Evolutionary conservation across 2,888 invertebrate genomes (phyloP).

Genomic region (Onthophagus sagittarius): DNA sequence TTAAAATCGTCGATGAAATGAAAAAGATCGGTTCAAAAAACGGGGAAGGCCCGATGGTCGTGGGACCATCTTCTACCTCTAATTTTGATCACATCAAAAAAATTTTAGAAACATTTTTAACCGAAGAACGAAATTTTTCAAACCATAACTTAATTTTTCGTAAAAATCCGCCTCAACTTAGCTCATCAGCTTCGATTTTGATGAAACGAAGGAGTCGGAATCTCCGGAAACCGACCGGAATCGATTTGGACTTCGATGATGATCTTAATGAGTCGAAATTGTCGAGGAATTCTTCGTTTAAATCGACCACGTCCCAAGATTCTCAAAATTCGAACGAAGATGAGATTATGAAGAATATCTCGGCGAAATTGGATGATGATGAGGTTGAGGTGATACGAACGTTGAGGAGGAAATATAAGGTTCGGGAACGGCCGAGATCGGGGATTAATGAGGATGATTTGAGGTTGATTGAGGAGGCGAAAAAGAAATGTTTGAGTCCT

Average conservation of each 20-base stretch:
- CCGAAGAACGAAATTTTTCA: not conserved
- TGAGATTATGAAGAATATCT: slow-evolving; percentile 15
- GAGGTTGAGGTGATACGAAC: slow-evolving; percentile 14
- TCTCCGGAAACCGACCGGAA: not conserved
- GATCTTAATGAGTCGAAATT: not conserved
- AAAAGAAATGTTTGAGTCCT: slow-evolving; percentile 25
- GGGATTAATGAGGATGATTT: slow-evolving; percentile 38
- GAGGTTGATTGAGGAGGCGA: slow-evolving; percentile 33
- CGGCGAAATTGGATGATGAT: slow-evolving; percentile 14
- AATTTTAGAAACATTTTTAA: not conserved
- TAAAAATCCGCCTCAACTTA: not conserved
- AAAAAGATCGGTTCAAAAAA: slow-evolving; percentile 1
- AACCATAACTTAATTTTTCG: not conserved
- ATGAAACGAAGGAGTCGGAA: not conserved
- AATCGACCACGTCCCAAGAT: not conserved
- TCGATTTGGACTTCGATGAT: not conserved
- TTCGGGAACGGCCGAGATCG: slow-evolving; percentile 26
- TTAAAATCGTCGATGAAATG: not conserved
- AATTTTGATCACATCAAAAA: not conserved
- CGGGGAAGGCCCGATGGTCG: not conserved
- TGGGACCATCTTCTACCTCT: not conserved
- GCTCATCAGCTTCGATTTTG: not conserved
- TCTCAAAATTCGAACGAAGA: slow-evolving; percentile 16
- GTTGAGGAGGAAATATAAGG: slow-evolving; percentile 6
- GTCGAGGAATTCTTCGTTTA: not conserved